Evolutionary conservation across 2,888 invertebrate species (phyloP).

Genomic region (Dryobotodes eremita): DNA sequence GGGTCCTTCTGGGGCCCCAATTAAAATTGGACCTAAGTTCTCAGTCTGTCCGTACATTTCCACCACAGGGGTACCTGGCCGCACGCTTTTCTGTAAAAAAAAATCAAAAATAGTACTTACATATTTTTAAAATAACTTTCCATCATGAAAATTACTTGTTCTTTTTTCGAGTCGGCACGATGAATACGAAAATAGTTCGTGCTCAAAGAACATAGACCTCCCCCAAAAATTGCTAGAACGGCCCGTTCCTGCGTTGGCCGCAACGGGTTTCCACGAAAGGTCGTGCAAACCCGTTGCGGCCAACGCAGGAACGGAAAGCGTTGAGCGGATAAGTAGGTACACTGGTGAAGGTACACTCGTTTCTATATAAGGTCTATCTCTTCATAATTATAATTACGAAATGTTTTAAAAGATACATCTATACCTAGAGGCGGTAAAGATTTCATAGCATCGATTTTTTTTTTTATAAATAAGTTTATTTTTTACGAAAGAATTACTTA

Average conservation of each 20-base stretch:
- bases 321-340: too few species aligned
- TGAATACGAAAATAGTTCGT: neutral
- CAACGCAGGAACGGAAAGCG: too few species aligned
- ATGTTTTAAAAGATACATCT: too few species aligned
- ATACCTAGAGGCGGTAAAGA: too few species aligned
- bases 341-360: too few species aligned
- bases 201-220: neutral
- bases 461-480: too few species aligned
- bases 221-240: neutral
- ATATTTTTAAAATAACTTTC: neutral
- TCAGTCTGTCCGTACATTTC: conserved; percentile 83
- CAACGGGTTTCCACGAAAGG: neutral
- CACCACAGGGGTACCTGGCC: conserved; percentile 63
- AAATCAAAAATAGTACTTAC: neutral
- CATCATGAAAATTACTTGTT: neutral
- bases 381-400: too few species aligned
- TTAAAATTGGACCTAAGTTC: conserved; percentile 74
- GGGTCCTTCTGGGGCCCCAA: conserved; percentile 70
- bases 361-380: too few species aligned
- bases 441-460: too few species aligned
- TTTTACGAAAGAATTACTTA: too few species aligned
- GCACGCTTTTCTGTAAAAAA: conserved; percentile 69
- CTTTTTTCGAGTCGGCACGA: neutral
- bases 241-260: neutral
- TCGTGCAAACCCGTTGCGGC: too few species aligned